Base-by-base conservation (phyloP, 2,113 vertebrate species). In the Pluvialis apricaria region DNA sequence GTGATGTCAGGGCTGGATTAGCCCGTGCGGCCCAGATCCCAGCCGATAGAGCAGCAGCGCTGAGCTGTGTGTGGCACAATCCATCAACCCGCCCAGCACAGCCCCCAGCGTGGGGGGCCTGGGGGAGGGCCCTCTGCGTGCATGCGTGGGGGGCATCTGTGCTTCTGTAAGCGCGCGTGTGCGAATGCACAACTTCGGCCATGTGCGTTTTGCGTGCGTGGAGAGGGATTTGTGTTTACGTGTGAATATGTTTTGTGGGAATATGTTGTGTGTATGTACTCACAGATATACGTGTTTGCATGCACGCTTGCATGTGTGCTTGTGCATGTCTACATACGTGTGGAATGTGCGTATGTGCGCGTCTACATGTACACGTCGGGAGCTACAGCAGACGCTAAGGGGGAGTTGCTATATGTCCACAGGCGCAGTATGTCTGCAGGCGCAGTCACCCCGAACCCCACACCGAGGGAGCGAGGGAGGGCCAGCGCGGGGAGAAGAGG, bases 1-100 rank as follows among this genome's bases (percentile, higher is more conserved):
- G 85, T 57, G 93, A 92, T 86, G 95, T 94, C 93, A 95, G 95
- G 90, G 93, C 76, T 95, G 96, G 97, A 96, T 97, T 95, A 96
- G 92, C 89, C 90, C 55, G 32, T 13, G 36, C 31, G 9, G 64
- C 65, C 15, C 8, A 84, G 89, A 94, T 94, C 87, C 61, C 84
- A 79, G 80, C 68, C 60, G 52, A 47, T 42, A 91, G 94, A 78
- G 54, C 54, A n/a, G 85, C 90, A 73, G 80, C n/a, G 15, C 86
- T 2, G 94, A 95, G 64, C 92, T 96, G 95, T 92, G 96, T 91
- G 93, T 95, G 94, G 97, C 94, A 94, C 96, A 86, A 97, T 96
- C 93, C 93, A 94, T 94, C 96, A 95, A 80, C 55, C 86, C 86
- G 61, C 69, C 84, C 79, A 17, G 94, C 89, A 29, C 89, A 73